Conservation (phyloP, 2,888 invertebrate species). For the Eupeodes latifasciatus region DNA sequence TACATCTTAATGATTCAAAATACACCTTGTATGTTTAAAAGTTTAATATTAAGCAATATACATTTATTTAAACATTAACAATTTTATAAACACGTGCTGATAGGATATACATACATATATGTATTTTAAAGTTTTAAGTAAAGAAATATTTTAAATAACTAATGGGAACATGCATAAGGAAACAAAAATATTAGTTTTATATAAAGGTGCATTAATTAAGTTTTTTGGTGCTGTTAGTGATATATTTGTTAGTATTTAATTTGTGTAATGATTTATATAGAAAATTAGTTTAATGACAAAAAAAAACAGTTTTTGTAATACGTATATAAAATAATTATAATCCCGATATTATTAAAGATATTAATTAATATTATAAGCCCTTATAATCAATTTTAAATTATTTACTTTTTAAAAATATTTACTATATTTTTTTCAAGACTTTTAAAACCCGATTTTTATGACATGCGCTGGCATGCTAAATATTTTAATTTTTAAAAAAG, state of each 20-base stretch:
- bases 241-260: background rate
- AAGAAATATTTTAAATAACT: background rate
- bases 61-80: background rate
- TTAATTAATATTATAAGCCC: background rate
- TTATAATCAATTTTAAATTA: conserved; percentile 7
- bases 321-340: background rate
- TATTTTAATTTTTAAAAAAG: background rate
- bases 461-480: conserved; percentile 40
- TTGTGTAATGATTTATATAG: background rate
- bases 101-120: too few species aligned
- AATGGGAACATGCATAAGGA: conserved; percentile 32
- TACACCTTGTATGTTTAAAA: too few species aligned
- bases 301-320: background rate
- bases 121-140: background rate
- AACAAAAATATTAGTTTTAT: conserved; percentile 23
- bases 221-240: background rate
- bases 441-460: conserved; percentile 21
- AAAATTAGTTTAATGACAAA: background rate
- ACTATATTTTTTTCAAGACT: background rate
- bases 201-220: conserved; percentile 3
- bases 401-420: conserved; percentile 10
- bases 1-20: too few species aligned
- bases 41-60: background rate
- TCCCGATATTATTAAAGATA: background rate
- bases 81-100: conserved; percentile 51